Percentiles rank a stretch among this genome's conserved stretches.
These are phyloP conservation scores for Macrotus californicus DNA, from an alignment of 2,113 vertebrate species.

Conservation along the genomic window DNA sequence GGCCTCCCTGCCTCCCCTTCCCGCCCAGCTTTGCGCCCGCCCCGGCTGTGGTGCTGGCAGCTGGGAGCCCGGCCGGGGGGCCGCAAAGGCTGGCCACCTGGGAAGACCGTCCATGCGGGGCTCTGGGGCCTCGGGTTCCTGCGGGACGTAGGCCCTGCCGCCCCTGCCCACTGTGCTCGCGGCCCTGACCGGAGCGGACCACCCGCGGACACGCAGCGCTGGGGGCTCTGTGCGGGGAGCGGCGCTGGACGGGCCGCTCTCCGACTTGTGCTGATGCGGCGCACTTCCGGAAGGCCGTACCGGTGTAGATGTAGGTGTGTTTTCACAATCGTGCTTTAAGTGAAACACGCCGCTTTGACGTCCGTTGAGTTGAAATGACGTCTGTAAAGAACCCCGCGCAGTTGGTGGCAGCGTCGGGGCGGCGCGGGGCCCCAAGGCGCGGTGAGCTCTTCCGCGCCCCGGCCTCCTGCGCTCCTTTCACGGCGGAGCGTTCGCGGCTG, in stretches of 20 bases:
- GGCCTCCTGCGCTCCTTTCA: too few species aligned
- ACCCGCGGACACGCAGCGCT: fast-evolving
- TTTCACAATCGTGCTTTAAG: too few species aligned
- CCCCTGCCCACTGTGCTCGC: fast-evolving
- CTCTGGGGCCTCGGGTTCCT: background rate
- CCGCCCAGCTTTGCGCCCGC: too few species aligned
- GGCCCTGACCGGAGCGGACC: background rate
- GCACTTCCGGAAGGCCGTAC: too few species aligned
- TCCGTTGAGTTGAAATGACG: background rate
- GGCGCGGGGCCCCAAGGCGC: too few species aligned
- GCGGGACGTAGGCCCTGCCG: background rate
- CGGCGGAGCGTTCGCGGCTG: too few species aligned
- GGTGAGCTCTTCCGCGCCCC: too few species aligned
- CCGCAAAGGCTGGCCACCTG: fast-evolving
- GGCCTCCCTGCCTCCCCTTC: background rate
- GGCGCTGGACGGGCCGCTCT: too few species aligned
- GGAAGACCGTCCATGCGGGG: fast-evolving
- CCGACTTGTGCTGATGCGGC: too few species aligned
- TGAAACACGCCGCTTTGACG: background rate
- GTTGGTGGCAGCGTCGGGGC: too few species aligned
- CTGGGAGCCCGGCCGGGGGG: fast-evolving
- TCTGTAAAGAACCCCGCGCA: background rate
- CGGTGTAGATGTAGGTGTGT: too few species aligned
- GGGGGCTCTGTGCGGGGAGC: too few species aligned
- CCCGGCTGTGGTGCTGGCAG: fast-evolving